Base-by-base conservation (phyloP, 2,113 vertebrate species). In the Motacilla alba region DNA sequence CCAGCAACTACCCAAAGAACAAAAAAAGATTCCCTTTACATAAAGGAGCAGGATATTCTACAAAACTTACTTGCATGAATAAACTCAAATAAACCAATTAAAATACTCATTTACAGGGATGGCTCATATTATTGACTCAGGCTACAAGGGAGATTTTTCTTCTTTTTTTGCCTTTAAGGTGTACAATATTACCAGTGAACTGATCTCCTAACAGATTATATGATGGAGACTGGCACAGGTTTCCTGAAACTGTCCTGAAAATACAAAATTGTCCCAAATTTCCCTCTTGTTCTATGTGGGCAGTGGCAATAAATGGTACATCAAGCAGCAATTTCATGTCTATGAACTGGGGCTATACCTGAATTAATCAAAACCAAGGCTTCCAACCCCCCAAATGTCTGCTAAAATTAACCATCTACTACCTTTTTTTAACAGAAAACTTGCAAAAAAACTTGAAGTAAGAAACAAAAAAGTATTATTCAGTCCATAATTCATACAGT, bases 401-500 rank as follows among this genome's bases (percentile, higher is more conserved):
- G 55, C 43, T 83, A 15, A 12, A 87, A 76, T 72, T 60, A 92
- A 94, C 77, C 20, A 68, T 18, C 46, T 47, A 55, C 47, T 39
- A 47, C 20, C 53, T 75, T 74, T 84, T 33, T 80, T 70, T 18
- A 81, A 77, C 20, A 63, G 85, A 93, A 90, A 56, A 31, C 79
- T 75, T 24, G 41, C 35, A 60, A 72, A 70, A 93, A 70, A 93
- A 76, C 53, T 39, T 83, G 47, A 77, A 97, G 39, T 44, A 76
- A 81, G 89, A 85, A 92, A 80, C 7, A 30, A 81, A 55, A 22
- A 70, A 60, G 17, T 59, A 90, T 64, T 82, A 90, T 67, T 72
- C 72, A 56, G 56, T 47, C 73, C 74, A 56, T 83, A 91, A 96
- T 82, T 90, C 86, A 90, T 81, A 55, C 30, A 72, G 69, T 95